Evolutionary conservation across 2,888 invertebrate genomes (phyloP).

Genomic region (Callosobruchus maculatus): DNA sequence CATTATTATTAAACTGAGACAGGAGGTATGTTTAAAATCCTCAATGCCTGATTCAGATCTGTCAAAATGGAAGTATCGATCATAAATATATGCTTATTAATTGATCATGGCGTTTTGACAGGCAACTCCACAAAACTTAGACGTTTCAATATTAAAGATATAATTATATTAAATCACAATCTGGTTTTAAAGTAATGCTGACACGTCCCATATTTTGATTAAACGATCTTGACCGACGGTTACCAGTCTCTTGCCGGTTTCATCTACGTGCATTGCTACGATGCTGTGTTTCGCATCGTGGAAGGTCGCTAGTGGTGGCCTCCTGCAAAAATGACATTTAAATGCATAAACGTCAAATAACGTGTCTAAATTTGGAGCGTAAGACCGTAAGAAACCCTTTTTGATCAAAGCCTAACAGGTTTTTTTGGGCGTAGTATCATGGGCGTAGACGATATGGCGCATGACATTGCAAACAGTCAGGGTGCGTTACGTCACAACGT

Average conservation of each 20-base stretch:
- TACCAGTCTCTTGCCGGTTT: constrained; percentile 79
- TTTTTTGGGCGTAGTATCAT: too few species aligned
- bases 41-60: not conserved
- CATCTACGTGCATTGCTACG: constrained; percentile 84
- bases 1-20: too few species aligned
- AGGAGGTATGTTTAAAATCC: too few species aligned
- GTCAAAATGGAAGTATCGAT: not conserved
- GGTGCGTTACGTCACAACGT: too few species aligned
- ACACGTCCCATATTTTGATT: constrained; percentile 90
- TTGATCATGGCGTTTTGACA: not conserved
- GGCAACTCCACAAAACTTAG: not conserved
- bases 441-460: too few species aligned
- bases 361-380: too few species aligned
- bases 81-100: not conserved
- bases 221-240: constrained; percentile 94
- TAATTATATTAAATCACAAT: constrained; percentile 42
- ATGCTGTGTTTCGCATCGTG: constrained; percentile 94
- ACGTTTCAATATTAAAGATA: not conserved
- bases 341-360: too few species aligned
- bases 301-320: constrained; percentile 89
- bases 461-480: too few species aligned
- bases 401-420: too few species aligned
- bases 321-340: constrained; percentile 52
- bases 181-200: constrained; percentile 53
- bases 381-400: too few species aligned